phyloP scores from a whole-genome alignment of 37 sponge, comb jelly and placozoan species.

The Tethya wilhelma region DNA sequence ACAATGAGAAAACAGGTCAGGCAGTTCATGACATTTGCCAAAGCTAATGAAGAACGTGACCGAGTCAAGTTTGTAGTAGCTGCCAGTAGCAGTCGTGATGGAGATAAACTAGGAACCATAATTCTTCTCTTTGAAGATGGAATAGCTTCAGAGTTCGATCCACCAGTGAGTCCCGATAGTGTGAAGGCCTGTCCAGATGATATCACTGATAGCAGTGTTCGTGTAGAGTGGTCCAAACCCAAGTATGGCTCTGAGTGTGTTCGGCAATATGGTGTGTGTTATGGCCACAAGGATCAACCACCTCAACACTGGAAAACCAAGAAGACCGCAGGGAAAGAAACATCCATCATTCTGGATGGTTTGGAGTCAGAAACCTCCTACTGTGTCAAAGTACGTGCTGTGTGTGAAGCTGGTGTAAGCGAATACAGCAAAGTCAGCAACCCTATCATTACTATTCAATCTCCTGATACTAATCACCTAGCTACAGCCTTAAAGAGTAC shows the following conservation, averaged over 20 bases:
- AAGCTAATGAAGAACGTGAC: neutral
- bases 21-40: slow-evolving; percentile 4
- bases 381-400: slow-evolving; percentile 17
- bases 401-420: slow-evolving; percentile 10
- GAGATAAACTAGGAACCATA: neutral
- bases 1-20: too few relatives aligned
- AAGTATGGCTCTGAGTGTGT: slow-evolving; percentile 2
- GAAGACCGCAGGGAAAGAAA: neutral
- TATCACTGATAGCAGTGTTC: neutral
- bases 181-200: too few relatives aligned
- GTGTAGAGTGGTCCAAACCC: slow-evolving; percentile 1
- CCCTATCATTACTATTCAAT: too few relatives aligned
- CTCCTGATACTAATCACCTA: too few relatives aligned
- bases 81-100: slow-evolving; percentile 7
- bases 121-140: slow-evolving; percentile 1
- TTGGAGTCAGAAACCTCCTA: slow-evolving; percentile 8
- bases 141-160: neutral
- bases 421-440: too few relatives aligned
- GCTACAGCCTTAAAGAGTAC: neutral
- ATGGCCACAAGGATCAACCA: neutral
- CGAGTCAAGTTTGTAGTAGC: neutral
- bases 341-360: neutral
- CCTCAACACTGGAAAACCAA: slow-evolving; percentile 10
- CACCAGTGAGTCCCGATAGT: neutral
- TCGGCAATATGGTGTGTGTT: neutral